phyloP scores from a whole-genome alignment of 2,888 invertebrate species.

The Torymus auratus region DNA sequence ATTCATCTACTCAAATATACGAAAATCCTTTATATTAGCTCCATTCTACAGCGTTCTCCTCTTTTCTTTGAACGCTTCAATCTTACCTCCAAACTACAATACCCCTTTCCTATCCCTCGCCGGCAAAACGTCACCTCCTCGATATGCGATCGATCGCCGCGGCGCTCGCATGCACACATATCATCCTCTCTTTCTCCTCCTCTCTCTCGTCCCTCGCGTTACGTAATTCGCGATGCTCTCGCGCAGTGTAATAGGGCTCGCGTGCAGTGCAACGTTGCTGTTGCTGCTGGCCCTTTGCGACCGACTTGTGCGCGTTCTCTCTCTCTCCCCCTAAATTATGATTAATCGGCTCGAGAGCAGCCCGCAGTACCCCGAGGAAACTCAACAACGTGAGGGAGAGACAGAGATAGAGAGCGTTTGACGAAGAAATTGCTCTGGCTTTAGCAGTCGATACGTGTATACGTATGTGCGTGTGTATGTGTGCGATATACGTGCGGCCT shows the following conservation, averaged over 20 bases:
- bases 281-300: slow-evolving; percentile 36
- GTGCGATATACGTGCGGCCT: too few species aligned
- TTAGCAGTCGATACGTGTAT: slow-evolving; percentile 5
- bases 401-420: background rate
- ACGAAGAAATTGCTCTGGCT: slow-evolving; percentile 34
- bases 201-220: slow-evolving; percentile 51
- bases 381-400: too few species aligned
- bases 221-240: slow-evolving; percentile 56
- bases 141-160: slow-evolving; percentile 56
- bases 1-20: too few species aligned
- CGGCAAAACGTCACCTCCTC: too few species aligned
- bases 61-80: slow-evolving; percentile 46
- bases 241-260: slow-evolving; percentile 37
- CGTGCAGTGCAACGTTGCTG: slow-evolving; percentile 38
- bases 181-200: too few species aligned
- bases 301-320: background rate
- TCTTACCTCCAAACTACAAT: background rate
- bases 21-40: too few species aligned
- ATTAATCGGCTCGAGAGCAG: slow-evolving; percentile 49
- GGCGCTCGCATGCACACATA: background rate
- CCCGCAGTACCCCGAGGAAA: too few species aligned
- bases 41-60: slow-evolving; percentile 48
- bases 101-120: too few species aligned
- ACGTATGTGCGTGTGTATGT: too few species aligned
- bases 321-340: slow-evolving; percentile 50